Evolutionary conservation across 2,888 invertebrate species (phyloP), one percentile per base, ranked within the genome.

Genomic region (Cheilosia vernalis): DNA sequence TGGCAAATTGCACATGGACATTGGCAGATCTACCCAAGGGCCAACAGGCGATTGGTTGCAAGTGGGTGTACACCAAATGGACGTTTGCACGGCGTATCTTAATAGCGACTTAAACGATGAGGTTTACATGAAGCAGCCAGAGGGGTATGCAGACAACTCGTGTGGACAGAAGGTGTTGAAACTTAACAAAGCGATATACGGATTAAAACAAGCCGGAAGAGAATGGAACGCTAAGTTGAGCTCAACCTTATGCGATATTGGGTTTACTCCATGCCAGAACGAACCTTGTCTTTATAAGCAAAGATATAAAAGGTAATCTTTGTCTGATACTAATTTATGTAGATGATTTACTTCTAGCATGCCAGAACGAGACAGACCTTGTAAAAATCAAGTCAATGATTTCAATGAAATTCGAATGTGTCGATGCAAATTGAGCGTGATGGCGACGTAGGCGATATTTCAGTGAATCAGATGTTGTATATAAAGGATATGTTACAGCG

Each of bases 11-110:
- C 2, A 84, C 69, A 19, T 84, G 78, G 79, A 58, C 42, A 24
- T 19, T 79, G 56, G 37, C 42, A 67, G 74, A 78, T 17, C 37
- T 78, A 47, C 83, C 83, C 17, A 64, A 49, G n/a, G 66, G 60
- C 40, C 79, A 87, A 55, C 42, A 55, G 17, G 61, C 83, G 2
- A 83, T 88, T 61, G 83, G 76, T 1, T 87, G 76, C 42, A 87
- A 81, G 24, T 88, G 87, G 87, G 87, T 87, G 0, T 88, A 58
- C 30, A 74, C 33, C 78, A 83, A 66, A 78, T 83, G 77, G 67
- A 83, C 37, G 83, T 83, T 13, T 72, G 42, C 6, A 61, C 77
- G 21, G 67, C 77, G 6, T 73, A 66, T 64, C 24, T 78, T 2
- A 58, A 83, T 19, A 66, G 78, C 27, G 53, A 78, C 27, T 53